Conservation (phyloP, 2,888 invertebrate species). For the Calameuta pallipes region DNA sequence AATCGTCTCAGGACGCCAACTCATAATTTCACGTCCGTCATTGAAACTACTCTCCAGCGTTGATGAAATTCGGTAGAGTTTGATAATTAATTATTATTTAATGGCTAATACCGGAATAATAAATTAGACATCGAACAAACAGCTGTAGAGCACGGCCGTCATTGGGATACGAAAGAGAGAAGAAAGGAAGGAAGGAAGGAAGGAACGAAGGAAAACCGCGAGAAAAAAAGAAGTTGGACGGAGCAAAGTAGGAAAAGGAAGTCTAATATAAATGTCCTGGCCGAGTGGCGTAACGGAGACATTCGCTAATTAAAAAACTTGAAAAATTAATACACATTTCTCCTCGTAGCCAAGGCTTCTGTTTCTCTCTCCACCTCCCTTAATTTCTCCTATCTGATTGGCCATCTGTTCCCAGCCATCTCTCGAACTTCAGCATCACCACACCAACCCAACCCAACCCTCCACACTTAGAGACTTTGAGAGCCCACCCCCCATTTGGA, state of each 20-base stretch:
- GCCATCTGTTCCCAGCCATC: constrained; percentile 63
- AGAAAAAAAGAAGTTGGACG: constrained; percentile 11
- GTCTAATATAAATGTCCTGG: constrained; percentile 65
- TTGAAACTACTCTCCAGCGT: too few species aligned
- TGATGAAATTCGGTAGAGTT: too few species aligned
- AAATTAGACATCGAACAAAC: constrained; percentile 38
- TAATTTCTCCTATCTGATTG: constrained; percentile 66
- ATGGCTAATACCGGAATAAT: constrained; percentile 56
- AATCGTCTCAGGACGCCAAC: too few species aligned
- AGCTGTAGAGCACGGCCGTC: neutral
- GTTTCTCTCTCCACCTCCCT: constrained; percentile 48
- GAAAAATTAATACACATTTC: constrained; percentile 67
- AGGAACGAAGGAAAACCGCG: constrained; percentile 14
- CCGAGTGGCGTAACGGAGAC: constrained; percentile 62
- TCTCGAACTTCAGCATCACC: constrained; percentile 29
- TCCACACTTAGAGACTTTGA: neutral
- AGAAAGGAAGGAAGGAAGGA: constrained; percentile 20
- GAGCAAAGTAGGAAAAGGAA: constrained; percentile 9
- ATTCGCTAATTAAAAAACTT: constrained; percentile 67
- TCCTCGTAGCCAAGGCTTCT: constrained; percentile 49
- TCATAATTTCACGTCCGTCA: too few species aligned
- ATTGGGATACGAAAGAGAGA: neutral
- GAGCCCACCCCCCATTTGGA: constrained; percentile 3
- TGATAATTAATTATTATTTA: constrained; percentile 41
- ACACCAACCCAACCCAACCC: neutral